Evolutionary conservation across 2,113 vertebrate species (phyloP).

Genomic region (Lipophrys pholis): DNA sequence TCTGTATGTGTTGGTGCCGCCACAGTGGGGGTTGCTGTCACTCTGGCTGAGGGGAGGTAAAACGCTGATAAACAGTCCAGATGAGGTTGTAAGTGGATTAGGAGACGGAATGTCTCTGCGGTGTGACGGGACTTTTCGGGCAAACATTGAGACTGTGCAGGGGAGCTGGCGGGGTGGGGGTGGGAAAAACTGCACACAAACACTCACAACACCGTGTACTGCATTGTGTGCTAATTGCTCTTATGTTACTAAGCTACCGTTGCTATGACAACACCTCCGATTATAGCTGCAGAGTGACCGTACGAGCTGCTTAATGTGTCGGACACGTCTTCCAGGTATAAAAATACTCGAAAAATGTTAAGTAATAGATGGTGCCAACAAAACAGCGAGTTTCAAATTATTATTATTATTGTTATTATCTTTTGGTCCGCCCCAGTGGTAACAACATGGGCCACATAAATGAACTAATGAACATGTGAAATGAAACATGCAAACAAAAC

Average conservation of each 20-base stretch:
- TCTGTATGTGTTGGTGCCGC: conserved; percentile 22
- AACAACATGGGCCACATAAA: too few species aligned
- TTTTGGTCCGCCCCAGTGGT: too few species aligned
- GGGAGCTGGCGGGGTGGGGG: conserved; percentile 8
- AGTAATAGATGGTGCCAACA: too few species aligned
- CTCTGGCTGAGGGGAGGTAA: conserved; percentile 30
- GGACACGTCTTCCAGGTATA: too few species aligned
- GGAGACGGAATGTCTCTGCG: conserved; percentile 31
- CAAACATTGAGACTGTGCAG: conserved; percentile 23
- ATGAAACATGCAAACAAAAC: too few species aligned
- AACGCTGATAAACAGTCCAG: conserved; percentile 42
- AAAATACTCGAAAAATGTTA: too few species aligned
- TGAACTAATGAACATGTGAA: too few species aligned
- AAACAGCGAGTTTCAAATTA: too few species aligned
- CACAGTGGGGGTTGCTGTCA: not conserved
- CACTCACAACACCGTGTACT: not conserved
- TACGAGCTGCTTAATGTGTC: not conserved
- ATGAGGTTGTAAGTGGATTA: conserved; percentile 45
- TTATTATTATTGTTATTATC: too few species aligned
- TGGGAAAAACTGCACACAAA: conserved; percentile 1
- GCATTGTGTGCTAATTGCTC: conserved; percentile 46
- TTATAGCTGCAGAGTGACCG: conserved; percentile 30
- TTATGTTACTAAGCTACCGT: conserved; percentile 59
- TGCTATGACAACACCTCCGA: conserved; percentile 61
- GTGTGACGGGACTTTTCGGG: conserved; percentile 38